Evolutionary conservation across 1,140 invertebrate species (phyloP).

Genomic region (Euura saliciscinereae): DNA sequence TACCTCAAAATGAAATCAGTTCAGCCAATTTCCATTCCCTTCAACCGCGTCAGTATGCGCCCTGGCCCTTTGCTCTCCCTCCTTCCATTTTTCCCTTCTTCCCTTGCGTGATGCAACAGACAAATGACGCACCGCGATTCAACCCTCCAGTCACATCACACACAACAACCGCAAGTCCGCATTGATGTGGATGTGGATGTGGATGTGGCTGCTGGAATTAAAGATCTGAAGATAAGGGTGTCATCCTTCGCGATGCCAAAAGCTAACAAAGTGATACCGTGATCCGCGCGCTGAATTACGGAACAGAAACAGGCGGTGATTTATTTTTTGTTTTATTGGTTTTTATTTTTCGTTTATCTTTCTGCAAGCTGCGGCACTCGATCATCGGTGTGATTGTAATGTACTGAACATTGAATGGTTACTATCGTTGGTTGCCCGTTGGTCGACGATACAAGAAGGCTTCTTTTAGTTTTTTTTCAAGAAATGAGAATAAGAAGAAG

Average conservation of each 20-base stretch:
- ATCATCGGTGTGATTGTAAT: too few relatives aligned
- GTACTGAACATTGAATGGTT: too few relatives aligned
- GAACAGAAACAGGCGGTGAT: too few relatives aligned
- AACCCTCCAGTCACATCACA: slow-evolving; percentile 1
- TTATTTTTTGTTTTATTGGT: too few relatives aligned
- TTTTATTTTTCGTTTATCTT: too few relatives aligned
- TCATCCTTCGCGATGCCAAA: slow-evolving; percentile 48
- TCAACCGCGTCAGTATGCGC: slow-evolving; percentile 25
- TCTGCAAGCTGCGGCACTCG: too few relatives aligned
- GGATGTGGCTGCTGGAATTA: slow-evolving; percentile 47
- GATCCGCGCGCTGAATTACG: too few relatives aligned
- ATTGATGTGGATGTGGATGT: background rate
- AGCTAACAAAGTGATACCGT: background rate
- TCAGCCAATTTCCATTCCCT: slow-evolving; percentile 54
- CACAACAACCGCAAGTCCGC: background rate
- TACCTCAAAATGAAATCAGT: slow-evolving; percentile 58
- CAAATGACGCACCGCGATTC: slow-evolving; percentile 51
- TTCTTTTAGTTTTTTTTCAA: too few relatives aligned
- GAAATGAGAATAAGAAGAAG: background rate
- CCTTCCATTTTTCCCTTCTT: slow-evolving; percentile 2
- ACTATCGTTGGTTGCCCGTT: too few relatives aligned
- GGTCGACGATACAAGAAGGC: too few relatives aligned
- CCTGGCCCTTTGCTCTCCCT: background rate
- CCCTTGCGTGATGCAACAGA: slow-evolving; percentile 42
- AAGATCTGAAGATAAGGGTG: slow-evolving; percentile 58